Evolutionary conservation across 1,140 invertebrate species (phyloP), one percentile per base, ranked within the genome.

Genomic region (Bombyx mandarina): DNA sequence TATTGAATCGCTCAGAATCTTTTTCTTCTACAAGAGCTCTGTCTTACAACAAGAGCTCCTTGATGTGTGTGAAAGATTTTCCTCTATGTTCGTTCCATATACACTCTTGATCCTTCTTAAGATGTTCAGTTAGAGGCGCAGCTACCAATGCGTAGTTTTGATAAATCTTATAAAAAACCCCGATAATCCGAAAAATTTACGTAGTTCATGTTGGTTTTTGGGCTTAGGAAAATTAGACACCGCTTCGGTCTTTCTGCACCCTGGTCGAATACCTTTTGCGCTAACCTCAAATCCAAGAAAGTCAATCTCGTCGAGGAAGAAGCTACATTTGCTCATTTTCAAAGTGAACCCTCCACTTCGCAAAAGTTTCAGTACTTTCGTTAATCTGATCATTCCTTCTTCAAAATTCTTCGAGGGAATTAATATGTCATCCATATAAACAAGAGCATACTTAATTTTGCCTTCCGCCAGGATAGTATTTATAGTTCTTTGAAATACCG

Each of bases 401-500:
- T 47, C 18, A 6, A 60, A 7, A 10, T 46, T 45, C 42, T 8
- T 22, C 10, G 47, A 9, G 7, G 60, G 56, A 3, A 62, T 51
- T 9, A 62, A 26, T 2, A 62, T 43, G 35, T 62, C 60, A 52
- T 62, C 60, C 60, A 62, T 62, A 43, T 54, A 64, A 1, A 56
- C 22, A 7, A 63, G 1, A 0, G 44, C 52, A 43, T 51, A 57
- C 42, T 60, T 57, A 8, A 58, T 48, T 54, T 65, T 62, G 1
- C 57, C 55, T 48, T 62, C 58, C 0, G 5, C 1, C 3, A 69
- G 9, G 10, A 69, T 60, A 45, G 63, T 69, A 49, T 69, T 63
- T 6, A 68, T 68, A 4, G 60, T 62, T 7, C 63, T 49, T 35
- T 65, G 66, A 47, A 68, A 68, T 4, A 69, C 63, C 7, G 63